phyloP scores from a whole-genome alignment of 1,140 invertebrate species.

The Nasonia longicornis region DNA sequence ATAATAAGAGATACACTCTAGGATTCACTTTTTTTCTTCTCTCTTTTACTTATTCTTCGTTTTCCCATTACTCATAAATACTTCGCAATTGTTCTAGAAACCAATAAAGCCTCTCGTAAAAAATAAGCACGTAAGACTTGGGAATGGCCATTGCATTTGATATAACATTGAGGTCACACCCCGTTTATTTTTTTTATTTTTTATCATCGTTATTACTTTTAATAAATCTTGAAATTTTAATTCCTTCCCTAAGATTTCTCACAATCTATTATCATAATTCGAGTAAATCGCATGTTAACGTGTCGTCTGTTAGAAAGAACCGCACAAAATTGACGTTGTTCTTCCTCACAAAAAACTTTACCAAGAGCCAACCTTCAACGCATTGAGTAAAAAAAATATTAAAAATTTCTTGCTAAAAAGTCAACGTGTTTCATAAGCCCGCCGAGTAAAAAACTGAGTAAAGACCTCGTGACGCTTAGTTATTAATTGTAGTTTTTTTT shows the following conservation, averaged over 20 bases:
- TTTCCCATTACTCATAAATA: constrained; percentile 1
- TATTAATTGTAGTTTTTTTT: constrained; percentile 26
- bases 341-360: constrained; percentile 31
- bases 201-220: constrained; percentile 9
- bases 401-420: constrained; percentile 39
- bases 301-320: not conserved
- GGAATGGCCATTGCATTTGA: constrained; percentile 12
- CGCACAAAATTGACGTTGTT: constrained; percentile 31
- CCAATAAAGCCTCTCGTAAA: constrained; percentile 47
- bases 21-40: constrained; percentile 36
- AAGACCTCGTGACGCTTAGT: constrained; percentile 35
- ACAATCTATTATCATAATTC: constrained; percentile 33
- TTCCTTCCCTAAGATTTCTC: not conserved
- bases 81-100: constrained; percentile 25
- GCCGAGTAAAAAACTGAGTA: constrained; percentile 37
- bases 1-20: constrained; percentile 36
- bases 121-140: constrained; percentile 46
- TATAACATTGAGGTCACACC: not conserved
- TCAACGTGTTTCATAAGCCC: constrained; percentile 23
- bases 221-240: constrained; percentile 42
- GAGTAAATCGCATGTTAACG: constrained; percentile 21
- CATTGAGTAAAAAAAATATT: constrained; percentile 42
- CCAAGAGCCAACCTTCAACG: constrained; percentile 32
- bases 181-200: not conserved
- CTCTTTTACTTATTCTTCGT: constrained; percentile 11